phyloP scores from a whole-genome alignment of 1,140 invertebrate species.

The Drosophila kohkoa region DNA sequence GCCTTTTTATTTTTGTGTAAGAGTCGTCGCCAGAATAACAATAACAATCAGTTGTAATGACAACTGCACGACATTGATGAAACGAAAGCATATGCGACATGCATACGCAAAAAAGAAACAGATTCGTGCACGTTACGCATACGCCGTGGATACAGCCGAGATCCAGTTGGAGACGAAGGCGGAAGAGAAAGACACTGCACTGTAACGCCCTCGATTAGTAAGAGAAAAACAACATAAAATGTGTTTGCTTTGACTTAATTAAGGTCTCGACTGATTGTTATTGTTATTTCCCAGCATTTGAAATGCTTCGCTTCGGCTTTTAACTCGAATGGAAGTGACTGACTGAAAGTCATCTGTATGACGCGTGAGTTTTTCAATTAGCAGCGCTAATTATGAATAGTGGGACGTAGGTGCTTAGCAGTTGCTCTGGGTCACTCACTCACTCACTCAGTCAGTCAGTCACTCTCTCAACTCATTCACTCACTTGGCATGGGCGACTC shows the following conservation, averaged over 20 bases:
- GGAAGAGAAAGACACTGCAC: constrained; percentile 18
- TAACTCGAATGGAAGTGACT: not conserved
- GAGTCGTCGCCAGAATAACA: constrained; percentile 41
- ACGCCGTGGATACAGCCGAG: constrained; percentile 36
- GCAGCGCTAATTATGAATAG: constrained; percentile 65
- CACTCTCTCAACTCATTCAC: not conserved
- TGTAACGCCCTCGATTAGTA: constrained; percentile 51
- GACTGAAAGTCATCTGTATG: constrained; percentile 4
- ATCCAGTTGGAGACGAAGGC: constrained; percentile 14
- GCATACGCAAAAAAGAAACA: constrained; percentile 49
- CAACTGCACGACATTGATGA: constrained; percentile 68
- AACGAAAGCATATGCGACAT: constrained; percentile 54
- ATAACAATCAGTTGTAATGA: constrained; percentile 64
- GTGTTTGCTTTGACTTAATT: constrained; percentile 69
- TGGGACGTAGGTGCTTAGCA: constrained; percentile 38
- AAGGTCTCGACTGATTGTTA: constrained; percentile 43
- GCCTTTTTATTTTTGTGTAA: not conserved
- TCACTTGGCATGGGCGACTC: constrained; percentile 52
- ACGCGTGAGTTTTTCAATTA: constrained; percentile 67
- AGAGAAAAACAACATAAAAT: not conserved
- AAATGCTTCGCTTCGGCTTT: too few species aligned
- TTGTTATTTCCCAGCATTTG: constrained; percentile 16
- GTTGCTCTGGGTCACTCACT: constrained; percentile 39
- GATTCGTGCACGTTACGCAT: constrained; percentile 58
- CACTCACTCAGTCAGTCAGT: constrained; percentile 5